Percentiles rank a stretch among this genome's conserved stretches.
Evolutionary conservation across 2,113 vertebrate species (phyloP).

Genomic region (Indri indri): DNA sequence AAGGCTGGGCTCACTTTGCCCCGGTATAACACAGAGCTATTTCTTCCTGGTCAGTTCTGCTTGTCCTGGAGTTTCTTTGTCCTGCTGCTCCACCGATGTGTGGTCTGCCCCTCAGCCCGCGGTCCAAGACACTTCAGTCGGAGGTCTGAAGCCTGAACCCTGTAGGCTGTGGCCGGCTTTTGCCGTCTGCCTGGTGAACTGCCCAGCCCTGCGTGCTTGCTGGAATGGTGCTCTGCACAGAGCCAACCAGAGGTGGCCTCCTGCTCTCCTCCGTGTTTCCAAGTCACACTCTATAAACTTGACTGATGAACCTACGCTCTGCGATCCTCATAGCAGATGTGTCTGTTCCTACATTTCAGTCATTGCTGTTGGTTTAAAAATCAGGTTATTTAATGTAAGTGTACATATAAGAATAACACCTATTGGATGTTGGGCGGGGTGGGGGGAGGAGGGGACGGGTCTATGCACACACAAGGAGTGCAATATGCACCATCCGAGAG

Average conservation of each 20-base stretch:
- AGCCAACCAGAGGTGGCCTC: neutral
- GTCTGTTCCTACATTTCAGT: neutral
- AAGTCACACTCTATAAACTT: neutral
- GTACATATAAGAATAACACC: no score
- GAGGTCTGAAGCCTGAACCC: neutral
- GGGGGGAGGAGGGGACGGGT: no score
- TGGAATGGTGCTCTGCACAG: neutral
- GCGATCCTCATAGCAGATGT: neutral
- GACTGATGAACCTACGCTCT: neutral
- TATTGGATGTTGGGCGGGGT: no score
- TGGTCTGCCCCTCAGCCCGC: neutral
- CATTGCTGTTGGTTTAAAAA: neutral
- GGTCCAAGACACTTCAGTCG: neutral
- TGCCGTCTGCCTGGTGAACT: neutral
- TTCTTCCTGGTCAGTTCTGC: neutral
- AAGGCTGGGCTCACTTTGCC: accelerated
- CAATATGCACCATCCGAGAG: no score
- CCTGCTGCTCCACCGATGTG: neutral
- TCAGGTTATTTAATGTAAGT: no score
- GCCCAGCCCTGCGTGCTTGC: neutral
- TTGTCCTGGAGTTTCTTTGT: neutral
- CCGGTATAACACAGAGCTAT: accelerated
- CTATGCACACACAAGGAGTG: no score
- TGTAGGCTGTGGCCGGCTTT: accelerated
- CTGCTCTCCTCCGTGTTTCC: neutral